These are phyloP conservation scores for Leptoclinus maculatus DNA, from an alignment of 2,797 vertebrate species.

Conservation along the genomic window DNA sequence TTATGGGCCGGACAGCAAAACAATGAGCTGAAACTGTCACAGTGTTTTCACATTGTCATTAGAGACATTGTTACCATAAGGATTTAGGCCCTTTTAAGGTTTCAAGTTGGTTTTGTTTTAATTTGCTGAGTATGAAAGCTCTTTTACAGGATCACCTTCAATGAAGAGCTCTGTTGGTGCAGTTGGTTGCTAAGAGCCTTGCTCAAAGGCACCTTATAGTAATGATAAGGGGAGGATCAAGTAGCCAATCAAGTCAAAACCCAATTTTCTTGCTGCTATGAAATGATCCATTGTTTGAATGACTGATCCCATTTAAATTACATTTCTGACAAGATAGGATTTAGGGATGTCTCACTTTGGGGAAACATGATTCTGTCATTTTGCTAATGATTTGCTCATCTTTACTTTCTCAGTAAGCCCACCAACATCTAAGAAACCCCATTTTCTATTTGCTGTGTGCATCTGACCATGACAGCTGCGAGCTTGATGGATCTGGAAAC, in stretches of 20 bases:
- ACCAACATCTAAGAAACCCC: constrained; percentile 12
- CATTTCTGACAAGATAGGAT: constrained; percentile 16
- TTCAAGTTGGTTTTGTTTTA: not conserved
- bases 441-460: constrained; percentile 46
- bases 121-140: not conserved
- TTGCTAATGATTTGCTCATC: constrained; percentile 17
- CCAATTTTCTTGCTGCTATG: not conserved
- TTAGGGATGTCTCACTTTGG: constrained; percentile 3
- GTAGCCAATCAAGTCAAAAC: not conserved
- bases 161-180: not conserved
- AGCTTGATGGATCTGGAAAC: constrained; percentile 45
- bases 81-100: not conserved
- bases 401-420: constrained; percentile 15
- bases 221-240: not conserved
- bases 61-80: not conserved
- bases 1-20: not conserved
- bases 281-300: constrained; percentile 12
- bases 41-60: not conserved
- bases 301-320: constrained; percentile 6
- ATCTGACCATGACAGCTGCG: constrained; percentile 29
- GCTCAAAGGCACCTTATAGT: not conserved
- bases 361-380: constrained; percentile 20
- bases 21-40: not conserved
- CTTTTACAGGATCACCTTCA: not conserved
- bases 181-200: not conserved